These are phyloP conservation scores for Chelmon rostratus DNA, from an alignment of 2,797 vertebrate species.

Conservation along the genomic window DNA sequence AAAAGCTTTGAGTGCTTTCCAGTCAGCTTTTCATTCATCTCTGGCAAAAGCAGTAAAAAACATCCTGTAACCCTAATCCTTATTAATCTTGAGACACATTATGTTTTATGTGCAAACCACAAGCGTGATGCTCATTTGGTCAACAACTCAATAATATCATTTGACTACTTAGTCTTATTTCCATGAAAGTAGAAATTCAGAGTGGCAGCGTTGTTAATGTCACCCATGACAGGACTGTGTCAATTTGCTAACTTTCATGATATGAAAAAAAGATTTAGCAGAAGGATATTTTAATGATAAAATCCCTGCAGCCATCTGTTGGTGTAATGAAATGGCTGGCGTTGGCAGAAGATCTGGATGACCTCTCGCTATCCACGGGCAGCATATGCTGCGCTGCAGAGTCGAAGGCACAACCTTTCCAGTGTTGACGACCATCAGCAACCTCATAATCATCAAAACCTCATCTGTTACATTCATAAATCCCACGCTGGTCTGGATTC, in stretches of 20 bases:
- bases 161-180: slow-evolving; percentile 43
- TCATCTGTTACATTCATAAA: slow-evolving; percentile 79
- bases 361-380: slow-evolving; percentile 71
- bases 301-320: slow-evolving; percentile 81
- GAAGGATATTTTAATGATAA: slow-evolving; percentile 75
- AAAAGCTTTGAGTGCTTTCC: slow-evolving; percentile 61
- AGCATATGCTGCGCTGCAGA: slow-evolving; percentile 70
- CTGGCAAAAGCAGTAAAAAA: slow-evolving; percentile 42
- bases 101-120: slow-evolving; percentile 45
- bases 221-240: slow-evolving; percentile 5
- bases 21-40: slow-evolving; percentile 60
- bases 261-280: slow-evolving; percentile 51
- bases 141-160: slow-evolving; percentile 26
- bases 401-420: slow-evolving; percentile 67
- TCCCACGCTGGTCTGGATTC: slow-evolving; percentile 72
- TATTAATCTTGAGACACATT: slow-evolving; percentile 63
- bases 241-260: slow-evolving; percentile 38
- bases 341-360: slow-evolving; percentile 73
- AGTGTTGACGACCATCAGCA: slow-evolving; percentile 56
- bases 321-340: slow-evolving; percentile 73
- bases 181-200: slow-evolving; percentile 24
- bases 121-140: slow-evolving; percentile 42
- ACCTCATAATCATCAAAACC: slow-evolving; percentile 77
- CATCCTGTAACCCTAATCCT: slow-evolving; percentile 59
- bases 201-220: slow-evolving; percentile 33